Evolutionary conservation across 2,797 vertebrate genomes (phyloP).

Genomic region (Coreius guichenoti): DNA sequence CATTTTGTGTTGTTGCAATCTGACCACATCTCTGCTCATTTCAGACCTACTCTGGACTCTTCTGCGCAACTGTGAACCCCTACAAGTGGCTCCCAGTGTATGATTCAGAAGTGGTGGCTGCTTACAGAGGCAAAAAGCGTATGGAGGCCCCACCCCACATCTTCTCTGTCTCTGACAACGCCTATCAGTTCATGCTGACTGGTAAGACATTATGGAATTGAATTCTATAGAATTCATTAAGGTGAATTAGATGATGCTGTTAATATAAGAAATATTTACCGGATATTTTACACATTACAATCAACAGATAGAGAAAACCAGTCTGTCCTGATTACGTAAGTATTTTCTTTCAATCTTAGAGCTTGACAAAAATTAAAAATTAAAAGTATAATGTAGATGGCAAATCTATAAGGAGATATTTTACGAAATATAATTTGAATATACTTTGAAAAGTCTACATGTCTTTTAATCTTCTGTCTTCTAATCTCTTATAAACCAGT

Average conservation of each 20-base stretch:
- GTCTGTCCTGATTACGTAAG: slow-evolving; percentile 64
- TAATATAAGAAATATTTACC: neutral
- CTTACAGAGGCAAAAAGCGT: no score
- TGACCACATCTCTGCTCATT: neutral
- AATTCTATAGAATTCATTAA: no score
- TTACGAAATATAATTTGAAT: neutral
- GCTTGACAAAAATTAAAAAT: neutral
- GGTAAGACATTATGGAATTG: slow-evolving; percentile 62
- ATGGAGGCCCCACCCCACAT: slow-evolving; percentile 65
- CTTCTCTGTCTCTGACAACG: slow-evolving; percentile 92
- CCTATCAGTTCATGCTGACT: slow-evolving; percentile 82
- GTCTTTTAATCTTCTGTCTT: neutral
- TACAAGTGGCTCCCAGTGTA: no score
- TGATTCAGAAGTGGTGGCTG: no score
- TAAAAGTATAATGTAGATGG: neutral
- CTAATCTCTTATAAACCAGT: slow-evolving; percentile 56
- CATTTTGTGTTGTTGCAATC: neutral
- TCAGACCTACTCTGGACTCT: neutral
- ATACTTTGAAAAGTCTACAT: neutral
- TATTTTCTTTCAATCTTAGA: slow-evolving; percentile 31
- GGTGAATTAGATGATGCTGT: neutral
- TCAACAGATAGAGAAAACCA: slow-evolving; percentile 80
- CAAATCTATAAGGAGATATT: neutral
- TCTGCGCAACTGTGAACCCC: no score
- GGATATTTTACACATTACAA: neutral